Conservation (phyloP, 2,797 vertebrate genomes). For the Sciaenops ocellatus region DNA sequence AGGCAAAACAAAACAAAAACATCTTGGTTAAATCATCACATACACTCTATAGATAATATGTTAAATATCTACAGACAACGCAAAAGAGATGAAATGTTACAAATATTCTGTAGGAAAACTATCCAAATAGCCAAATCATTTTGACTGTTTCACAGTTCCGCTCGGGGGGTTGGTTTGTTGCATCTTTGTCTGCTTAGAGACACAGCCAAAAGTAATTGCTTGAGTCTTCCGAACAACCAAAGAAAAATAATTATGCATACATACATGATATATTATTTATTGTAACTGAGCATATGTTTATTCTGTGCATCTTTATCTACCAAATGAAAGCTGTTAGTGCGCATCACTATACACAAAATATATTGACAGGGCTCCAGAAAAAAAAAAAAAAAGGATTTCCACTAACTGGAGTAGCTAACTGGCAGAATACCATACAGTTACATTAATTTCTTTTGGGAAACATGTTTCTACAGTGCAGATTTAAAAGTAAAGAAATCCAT, state of each 20-base stretch:
- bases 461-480: background rate
- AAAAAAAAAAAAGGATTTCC: background rate
- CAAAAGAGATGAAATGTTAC: no score
- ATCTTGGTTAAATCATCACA: no score
- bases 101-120: no score
- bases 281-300: conserved; percentile 25
- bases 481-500: conserved; percentile 1
- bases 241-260: conserved; percentile 20
- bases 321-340: conserved; percentile 47
- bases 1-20: no score
- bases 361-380: conserved; percentile 29
- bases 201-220: conserved; percentile 13
- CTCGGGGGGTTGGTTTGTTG: background rate
- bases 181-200: background rate
- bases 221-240: conserved; percentile 8
- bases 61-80: no score
- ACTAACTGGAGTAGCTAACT: background rate
- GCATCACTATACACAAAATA: conserved; percentile 34
- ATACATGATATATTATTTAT: conserved; percentile 5
- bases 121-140: background rate
- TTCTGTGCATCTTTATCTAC: conserved; percentile 31
- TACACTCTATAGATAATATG: no score
- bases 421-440: background rate
- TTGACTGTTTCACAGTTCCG: background rate
- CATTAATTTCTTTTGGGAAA: conserved; percentile 1